Conservation (phyloP, 2,797 vertebrate species). For the Gymnoscopelus microlampas region DNA sequence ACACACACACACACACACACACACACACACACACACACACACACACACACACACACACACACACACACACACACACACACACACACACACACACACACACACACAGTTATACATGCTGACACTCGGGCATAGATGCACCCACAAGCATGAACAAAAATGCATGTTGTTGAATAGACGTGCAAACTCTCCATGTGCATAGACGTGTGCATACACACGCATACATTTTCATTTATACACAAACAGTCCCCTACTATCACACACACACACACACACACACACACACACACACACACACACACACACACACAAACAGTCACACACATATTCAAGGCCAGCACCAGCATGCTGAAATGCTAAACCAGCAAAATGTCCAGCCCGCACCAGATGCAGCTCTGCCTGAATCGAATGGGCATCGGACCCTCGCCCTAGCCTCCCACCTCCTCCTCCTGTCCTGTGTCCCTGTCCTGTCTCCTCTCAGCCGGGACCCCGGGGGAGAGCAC, state of each 20-base stretch:
- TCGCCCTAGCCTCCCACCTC: background rate
- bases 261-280: background rate
- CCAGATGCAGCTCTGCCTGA: conserved; percentile 1
- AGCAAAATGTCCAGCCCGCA: background rate
- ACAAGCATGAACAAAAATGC: conserved; percentile 10
- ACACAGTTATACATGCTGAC: no score
- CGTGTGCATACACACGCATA: no score
- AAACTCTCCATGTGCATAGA: no score
- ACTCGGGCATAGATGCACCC: conserved; percentile 21
- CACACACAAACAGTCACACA: background rate
- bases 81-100: background rate
- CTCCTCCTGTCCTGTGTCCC: conserved; percentile 19
- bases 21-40: background rate
- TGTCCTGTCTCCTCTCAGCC: conserved; percentile 19
- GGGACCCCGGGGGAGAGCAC: conserved; percentile 63
- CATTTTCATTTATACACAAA: no score
- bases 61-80: background rate
- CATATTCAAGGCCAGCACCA: conserved; percentile 4
- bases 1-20: conserved; percentile 15
- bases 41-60: background rate
- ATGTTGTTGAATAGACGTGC: no score
- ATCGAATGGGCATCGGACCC: background rate
- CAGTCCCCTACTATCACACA: no score
- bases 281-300: conserved; percentile 7
- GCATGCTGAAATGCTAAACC: conserved; percentile 3